phyloP scores from a whole-genome alignment of 1,140 invertebrate genomes.

The Leptinotarsa undecemlineata region DNA sequence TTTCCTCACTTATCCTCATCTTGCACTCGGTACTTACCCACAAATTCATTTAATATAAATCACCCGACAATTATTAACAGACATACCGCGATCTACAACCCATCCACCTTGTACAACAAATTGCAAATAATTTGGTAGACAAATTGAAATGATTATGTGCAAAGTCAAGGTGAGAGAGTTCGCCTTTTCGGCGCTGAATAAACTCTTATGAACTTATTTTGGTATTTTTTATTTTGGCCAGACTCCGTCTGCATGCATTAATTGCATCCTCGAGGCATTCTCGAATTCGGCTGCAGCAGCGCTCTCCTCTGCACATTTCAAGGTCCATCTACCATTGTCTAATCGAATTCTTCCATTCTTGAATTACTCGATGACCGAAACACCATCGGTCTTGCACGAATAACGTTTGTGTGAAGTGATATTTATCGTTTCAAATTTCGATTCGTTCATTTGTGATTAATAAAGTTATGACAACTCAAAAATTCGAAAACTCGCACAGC shows the following conservation, averaged over 20 bases:
- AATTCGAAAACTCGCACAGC: too few species aligned
- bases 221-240: constrained; percentile 42
- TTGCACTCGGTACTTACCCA: too few species aligned
- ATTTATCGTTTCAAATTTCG: too few species aligned
- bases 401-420: neutral
- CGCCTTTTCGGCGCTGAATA: constrained; percentile 40
- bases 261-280: constrained; percentile 45
- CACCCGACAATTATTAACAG: neutral
- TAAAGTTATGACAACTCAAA: too few species aligned
- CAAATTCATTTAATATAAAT: too few species aligned
- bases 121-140: constrained; percentile 33
- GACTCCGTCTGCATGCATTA: constrained; percentile 47
- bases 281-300: constrained; percentile 40
- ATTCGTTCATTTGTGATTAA: neutral
- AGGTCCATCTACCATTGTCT: constrained; percentile 27
- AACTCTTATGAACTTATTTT: constrained; percentile 42
- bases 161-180: constrained; percentile 44
- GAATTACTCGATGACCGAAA: neutral
- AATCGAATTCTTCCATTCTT: constrained; percentile 18
- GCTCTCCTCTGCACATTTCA: constrained; percentile 25
- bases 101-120: constrained; percentile 7
- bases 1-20: too few species aligned
- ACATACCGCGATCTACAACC: neutral
- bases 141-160: constrained; percentile 39
- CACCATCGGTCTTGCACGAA: neutral